Conservation (phyloP, 2,113 vertebrate genomes). For the Maccullochella peelii region DNA sequence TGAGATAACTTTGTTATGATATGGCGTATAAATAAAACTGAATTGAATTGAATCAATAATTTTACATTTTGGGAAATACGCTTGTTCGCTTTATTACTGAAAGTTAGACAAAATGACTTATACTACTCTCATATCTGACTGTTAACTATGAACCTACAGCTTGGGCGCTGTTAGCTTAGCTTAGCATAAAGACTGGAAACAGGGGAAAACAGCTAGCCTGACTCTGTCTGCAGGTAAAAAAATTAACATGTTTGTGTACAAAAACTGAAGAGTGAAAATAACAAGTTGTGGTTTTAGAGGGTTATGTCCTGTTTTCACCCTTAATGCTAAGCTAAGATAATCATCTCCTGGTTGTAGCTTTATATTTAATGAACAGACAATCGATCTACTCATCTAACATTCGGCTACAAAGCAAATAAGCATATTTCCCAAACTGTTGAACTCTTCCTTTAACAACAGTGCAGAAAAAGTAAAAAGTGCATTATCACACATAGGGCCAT, state of each 20-base stretch:
- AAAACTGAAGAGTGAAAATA: no score
- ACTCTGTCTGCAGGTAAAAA: no score
- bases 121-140: no score
- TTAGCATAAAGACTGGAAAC: no score
- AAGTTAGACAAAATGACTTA: no score
- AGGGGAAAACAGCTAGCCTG: not conserved
- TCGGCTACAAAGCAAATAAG: not conserved
- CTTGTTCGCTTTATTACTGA: not conserved
- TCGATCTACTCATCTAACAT: not conserved
- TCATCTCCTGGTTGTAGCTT: not conserved
- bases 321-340: not conserved
- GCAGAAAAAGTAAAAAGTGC: not conserved
- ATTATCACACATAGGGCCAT: not conserved
- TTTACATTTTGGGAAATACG: not conserved
- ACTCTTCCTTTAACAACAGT: not conserved
- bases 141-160: no score
- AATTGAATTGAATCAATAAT: no score
- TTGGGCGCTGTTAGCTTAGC: no score
- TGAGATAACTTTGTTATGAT: no score
- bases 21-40: no score
- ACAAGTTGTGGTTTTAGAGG: not conserved
- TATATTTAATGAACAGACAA: not conserved
- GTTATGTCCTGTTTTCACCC: not conserved
- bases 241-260: no score
- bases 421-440: not conserved